Percentiles rank a stretch among this genome's conserved stretches.
These are phyloP conservation scores for Tupiocoris notatus DNA, from an alignment of 2,888 invertebrate genomes.

Conservation along the genomic window DNA sequence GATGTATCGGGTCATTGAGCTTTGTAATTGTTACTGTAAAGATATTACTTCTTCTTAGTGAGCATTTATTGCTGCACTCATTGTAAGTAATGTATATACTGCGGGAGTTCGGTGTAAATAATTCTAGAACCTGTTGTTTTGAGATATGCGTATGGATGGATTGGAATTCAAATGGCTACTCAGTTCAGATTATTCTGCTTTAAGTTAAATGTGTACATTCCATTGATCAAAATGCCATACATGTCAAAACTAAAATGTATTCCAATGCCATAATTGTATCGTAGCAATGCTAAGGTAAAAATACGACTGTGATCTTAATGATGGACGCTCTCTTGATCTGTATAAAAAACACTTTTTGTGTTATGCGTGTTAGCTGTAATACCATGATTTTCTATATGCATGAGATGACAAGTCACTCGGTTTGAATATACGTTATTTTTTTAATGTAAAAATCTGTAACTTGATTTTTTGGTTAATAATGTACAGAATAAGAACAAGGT, in stretches of 20 bases:
- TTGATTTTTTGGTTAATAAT: neutral
- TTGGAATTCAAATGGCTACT: neutral
- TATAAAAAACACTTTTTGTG: neutral
- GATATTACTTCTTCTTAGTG: no score
- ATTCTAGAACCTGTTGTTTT: no score
- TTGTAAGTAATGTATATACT: neutral
- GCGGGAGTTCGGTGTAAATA: neutral
- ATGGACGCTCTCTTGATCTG: slow-evolving; percentile 21
- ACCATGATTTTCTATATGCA: neutral
- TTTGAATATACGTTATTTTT: neutral
- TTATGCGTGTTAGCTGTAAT: neutral
- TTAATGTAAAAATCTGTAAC: neutral
- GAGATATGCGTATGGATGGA: no score
- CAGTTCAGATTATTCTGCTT: neutral
- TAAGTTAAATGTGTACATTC: slow-evolving; percentile 18
- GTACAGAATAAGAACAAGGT: neutral
- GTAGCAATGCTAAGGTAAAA: slow-evolving; percentile 18
- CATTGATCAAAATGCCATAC: slow-evolving; percentile 28
- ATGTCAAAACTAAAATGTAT: neutral
- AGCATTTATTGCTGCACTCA: no score
- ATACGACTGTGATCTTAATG: slow-evolving; percentile 28
- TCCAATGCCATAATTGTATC: slow-evolving; percentile 17
- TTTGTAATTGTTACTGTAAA: no score
- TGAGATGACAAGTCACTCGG: neutral
- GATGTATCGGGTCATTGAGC: no score